These are phyloP conservation scores for Coracias cyanogaster DNA, from an alignment of 2,797 vertebrate genomes.

Conservation along the genomic window DNA sequence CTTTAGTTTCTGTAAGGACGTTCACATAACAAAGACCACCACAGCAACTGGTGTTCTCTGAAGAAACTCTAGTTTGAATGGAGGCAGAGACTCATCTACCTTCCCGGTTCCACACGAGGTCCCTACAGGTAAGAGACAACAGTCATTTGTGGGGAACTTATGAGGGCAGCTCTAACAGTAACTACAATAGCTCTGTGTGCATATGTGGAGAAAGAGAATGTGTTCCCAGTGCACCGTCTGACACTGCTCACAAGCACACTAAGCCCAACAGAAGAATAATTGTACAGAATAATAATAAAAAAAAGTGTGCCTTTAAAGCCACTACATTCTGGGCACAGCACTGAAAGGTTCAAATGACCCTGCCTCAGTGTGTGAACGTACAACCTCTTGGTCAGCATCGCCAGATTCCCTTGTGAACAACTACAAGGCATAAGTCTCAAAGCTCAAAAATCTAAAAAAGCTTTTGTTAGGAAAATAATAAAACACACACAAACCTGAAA, in stretches of 20 bases:
- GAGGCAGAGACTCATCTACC: background rate
- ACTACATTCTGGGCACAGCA: background rate
- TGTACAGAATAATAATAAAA: background rate
- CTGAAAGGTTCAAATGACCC: background rate
- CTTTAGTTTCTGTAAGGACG: background rate
- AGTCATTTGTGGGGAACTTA: background rate
- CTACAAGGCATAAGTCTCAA: background rate
- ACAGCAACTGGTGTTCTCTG: background rate
- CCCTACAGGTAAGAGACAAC: background rate
- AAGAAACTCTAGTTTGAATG: background rate
- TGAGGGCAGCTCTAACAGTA: background rate
- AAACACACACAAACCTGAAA: background rate
- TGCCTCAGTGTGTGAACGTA: background rate
- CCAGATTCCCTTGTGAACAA: background rate
- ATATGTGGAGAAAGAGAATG: background rate
- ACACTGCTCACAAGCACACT: background rate
- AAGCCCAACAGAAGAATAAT: background rate
- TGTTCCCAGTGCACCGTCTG: background rate
- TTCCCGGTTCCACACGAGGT: background rate
- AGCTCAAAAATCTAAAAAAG: background rate
- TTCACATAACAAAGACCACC: background rate
- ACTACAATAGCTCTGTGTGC: conserved; percentile 25
- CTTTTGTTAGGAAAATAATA: conserved; percentile 12
- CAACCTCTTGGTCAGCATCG: background rate
- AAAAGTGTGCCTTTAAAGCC: background rate